These are phyloP conservation scores for Halcyon chelicuti DNA, from an alignment of 2,797 vertebrate genomes.

Conservation along the genomic window DNA sequence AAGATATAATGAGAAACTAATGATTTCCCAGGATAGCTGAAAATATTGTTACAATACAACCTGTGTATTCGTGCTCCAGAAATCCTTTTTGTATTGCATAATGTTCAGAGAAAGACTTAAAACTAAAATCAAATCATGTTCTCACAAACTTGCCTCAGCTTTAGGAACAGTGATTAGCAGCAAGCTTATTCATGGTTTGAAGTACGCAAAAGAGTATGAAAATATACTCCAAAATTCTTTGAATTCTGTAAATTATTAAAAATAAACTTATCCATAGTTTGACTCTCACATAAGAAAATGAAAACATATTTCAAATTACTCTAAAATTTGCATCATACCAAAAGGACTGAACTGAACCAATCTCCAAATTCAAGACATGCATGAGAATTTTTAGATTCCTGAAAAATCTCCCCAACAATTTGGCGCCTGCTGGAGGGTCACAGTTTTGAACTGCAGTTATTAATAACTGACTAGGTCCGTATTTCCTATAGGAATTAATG, in stretches of 20 bases:
- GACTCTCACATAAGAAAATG: not conserved
- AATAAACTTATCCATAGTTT: not conserved
- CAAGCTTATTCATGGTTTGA: not conserved
- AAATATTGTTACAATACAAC: constrained; percentile 1
- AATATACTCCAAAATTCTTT: not conserved
- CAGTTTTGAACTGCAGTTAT: not conserved
- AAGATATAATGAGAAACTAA: constrained; percentile 41
- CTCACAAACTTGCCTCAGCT: not conserved
- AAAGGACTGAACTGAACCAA: not conserved
- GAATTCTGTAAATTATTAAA: not conserved
- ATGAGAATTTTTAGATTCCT: not conserved
- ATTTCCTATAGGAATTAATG: not conserved
- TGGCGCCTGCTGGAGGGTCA: not conserved
- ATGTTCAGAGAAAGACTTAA: not conserved
- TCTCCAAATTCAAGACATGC: not conserved
- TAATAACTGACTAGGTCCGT: not conserved
- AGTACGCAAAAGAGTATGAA: not conserved
- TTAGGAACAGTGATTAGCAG: not conserved
- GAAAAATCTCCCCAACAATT: not conserved
- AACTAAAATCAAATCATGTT: not conserved
- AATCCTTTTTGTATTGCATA: not conserved
- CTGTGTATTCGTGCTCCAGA: not conserved
- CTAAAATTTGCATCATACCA: not conserved
- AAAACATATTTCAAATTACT: not conserved
- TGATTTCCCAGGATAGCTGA: constrained; percentile 19